Conservation (phyloP, 2,888 invertebrate species). For the Tupiocoris notatus region DNA sequence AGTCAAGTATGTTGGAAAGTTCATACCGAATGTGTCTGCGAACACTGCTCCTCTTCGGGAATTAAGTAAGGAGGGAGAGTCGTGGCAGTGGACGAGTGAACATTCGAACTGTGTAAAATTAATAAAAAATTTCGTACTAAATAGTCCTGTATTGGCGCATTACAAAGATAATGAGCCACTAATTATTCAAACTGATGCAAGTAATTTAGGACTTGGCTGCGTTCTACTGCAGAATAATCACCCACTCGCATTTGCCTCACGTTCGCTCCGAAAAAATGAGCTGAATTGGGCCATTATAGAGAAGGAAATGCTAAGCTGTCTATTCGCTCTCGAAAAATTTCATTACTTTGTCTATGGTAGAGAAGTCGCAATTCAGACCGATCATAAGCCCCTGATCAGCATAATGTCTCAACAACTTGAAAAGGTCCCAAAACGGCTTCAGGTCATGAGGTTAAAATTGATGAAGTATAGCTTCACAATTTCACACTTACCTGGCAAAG, state of each 20-base stretch:
- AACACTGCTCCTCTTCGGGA: constrained; percentile 2
- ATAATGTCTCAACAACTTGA: neutral
- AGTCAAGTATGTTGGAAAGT: no score
- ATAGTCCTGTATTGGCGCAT: neutral
- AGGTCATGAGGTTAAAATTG: neutral
- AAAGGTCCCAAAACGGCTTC: neutral
- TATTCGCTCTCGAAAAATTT: neutral
- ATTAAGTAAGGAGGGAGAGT: constrained; percentile 8
- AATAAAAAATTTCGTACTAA: neutral
- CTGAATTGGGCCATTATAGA: neutral
- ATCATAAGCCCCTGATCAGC: no score
- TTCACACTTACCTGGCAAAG: neutral
- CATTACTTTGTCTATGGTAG: constrained; percentile 17
- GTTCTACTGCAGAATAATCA: neutral
- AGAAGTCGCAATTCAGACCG: neutral
- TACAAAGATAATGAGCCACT: neutral
- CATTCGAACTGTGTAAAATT: constrained; percentile 14
- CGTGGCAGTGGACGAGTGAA: neutral
- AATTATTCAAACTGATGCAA: neutral
- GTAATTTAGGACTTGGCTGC: neutral
- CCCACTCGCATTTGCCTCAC: neutral
- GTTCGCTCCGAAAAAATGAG: neutral
- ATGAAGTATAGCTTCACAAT: neutral
- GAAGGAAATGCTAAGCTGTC: neutral
- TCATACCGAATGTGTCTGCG: neutral